Evolutionary conservation across 2,113 vertebrate species (phyloP).

Genomic region (Campylomormyrus tamandua): DNA sequence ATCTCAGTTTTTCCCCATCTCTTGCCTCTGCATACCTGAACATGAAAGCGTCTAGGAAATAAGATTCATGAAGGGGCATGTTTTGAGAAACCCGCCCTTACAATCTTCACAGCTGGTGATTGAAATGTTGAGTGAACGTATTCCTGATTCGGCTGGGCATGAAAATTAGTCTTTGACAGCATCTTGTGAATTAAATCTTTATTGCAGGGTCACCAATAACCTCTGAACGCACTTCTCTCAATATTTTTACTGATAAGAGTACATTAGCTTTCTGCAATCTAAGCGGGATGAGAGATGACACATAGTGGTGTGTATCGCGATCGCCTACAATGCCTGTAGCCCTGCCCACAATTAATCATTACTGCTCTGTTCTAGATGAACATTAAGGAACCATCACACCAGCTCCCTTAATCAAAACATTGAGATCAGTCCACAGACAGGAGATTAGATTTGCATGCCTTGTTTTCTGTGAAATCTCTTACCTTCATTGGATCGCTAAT

Average conservation of each 20-base stretch:
- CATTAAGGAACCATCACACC: not conserved
- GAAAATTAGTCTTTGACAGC: not conserved
- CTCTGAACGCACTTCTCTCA: not conserved
- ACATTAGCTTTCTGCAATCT: not conserved
- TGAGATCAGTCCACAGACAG: not conserved
- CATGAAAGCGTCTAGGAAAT: not conserved
- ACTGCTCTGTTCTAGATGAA: not conserved
- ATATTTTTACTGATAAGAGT: not conserved
- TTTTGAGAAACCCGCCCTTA: not conserved
- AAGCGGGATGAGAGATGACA: not conserved
- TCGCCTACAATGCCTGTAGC: not conserved
- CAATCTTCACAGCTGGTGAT: not conserved
- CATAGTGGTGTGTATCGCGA: not conserved
- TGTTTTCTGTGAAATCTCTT: conserved; percentile 10
- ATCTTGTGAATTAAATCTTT: not conserved
- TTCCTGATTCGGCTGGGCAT: not conserved
- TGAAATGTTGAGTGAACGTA: not conserved
- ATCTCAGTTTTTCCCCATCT: not conserved
- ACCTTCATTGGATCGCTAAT: not conserved
- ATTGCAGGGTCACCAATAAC: not conserved
- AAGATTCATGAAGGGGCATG: not conserved
- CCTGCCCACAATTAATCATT: not conserved
- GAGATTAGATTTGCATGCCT: not conserved
- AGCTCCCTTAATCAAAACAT: not conserved
- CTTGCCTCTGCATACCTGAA: not conserved